These are phyloP conservation scores for Drosophila aldrichi DNA, from an alignment of 2,888 invertebrate genomes.

Conservation along the genomic window DNA sequence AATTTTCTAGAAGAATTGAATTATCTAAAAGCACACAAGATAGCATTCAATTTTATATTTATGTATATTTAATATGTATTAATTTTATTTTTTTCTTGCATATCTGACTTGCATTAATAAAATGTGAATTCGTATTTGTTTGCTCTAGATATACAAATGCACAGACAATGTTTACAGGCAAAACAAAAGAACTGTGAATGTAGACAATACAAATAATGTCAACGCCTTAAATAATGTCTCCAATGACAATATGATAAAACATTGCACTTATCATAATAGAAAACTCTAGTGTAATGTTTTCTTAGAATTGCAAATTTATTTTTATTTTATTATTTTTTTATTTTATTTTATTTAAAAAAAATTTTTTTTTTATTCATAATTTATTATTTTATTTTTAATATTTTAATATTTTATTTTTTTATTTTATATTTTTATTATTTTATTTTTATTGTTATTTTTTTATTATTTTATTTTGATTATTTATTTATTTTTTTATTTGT, in stretches of 20 bases:
- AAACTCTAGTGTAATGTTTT: background rate
- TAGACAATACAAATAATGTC: background rate
- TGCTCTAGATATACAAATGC: background rate
- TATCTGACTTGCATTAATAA: background rate
- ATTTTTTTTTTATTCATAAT: too few species aligned
- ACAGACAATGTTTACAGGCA: constrained; percentile 1
- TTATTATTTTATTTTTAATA: background rate
- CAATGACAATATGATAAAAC: background rate
- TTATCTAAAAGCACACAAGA: background rate
- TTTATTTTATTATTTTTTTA: background rate
- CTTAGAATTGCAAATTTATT: background rate
- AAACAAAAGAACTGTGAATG: background rate
- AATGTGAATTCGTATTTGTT: background rate
- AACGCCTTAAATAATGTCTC: background rate
- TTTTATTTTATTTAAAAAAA: background rate
- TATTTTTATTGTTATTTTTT: background rate
- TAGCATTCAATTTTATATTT: too few species aligned
- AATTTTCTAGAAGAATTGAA: background rate
- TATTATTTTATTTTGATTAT: background rate
- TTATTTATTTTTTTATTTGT: background rate
- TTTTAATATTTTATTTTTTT: background rate
- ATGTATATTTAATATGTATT: too few species aligned
- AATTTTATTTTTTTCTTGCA: background rate
- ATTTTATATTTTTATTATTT: background rate
- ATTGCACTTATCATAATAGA: background rate